Conservation (phyloP, 2,888 invertebrate genomes). For the Rotaria magnacalcarata region DNA sequence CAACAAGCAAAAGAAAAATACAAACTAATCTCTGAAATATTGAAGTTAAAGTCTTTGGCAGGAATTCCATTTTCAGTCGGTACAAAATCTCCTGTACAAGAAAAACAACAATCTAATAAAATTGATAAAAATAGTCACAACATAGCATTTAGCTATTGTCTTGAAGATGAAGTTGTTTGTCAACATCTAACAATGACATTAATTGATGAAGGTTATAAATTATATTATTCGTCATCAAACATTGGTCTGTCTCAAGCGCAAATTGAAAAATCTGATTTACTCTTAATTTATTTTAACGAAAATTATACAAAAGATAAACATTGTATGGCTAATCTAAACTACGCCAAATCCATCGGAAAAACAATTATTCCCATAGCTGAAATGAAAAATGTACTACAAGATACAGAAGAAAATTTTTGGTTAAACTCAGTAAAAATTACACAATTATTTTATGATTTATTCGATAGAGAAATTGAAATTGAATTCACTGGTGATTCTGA, state of each 20-base stretch:
- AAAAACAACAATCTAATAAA: too few relatives aligned
- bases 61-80: too few relatives aligned
- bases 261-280: neutral
- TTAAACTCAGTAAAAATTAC: neutral
- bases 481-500: neutral
- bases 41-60: too few relatives aligned
- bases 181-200: neutral
- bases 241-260: neutral
- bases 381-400: too few relatives aligned
- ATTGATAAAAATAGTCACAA: too few relatives aligned
- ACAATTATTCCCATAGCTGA: neutral
- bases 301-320: neutral
- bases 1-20: neutral
- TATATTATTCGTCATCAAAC: too few relatives aligned
- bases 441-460: neutral
- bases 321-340: neutral
- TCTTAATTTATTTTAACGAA: neutral
- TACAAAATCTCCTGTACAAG: too few relatives aligned
- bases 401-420: neutral
- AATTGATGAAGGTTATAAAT: neutral
- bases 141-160: neutral
- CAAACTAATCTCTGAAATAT: neutral
- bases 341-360: neutral
- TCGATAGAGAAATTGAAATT: neutral
- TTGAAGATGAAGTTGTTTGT: neutral